Conservation (phyloP, 2,888 invertebrate species). For the Polydrusus pterygomalis region DNA sequence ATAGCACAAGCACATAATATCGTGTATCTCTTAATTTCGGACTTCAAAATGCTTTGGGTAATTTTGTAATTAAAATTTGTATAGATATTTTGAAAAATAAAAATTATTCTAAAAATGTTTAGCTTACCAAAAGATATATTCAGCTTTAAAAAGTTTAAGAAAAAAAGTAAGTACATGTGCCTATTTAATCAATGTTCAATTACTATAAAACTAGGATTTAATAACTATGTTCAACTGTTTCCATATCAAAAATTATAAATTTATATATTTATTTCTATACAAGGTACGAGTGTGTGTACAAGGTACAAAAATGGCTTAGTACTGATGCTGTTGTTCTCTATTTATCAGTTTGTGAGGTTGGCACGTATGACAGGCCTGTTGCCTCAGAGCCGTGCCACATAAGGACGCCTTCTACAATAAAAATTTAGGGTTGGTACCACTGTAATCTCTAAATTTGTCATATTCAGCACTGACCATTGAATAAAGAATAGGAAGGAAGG, state of each 20-base stretch:
- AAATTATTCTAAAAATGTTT: constrained; percentile 17
- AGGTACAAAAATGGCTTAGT: no score
- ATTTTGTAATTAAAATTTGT: background rate
- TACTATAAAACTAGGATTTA: background rate
- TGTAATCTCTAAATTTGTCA: no score
- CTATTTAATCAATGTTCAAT: constrained; percentile 27
- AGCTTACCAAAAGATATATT: constrained; percentile 25
- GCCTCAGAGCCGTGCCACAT: no score
- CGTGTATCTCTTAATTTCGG: background rate
- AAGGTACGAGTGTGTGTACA: background rate
- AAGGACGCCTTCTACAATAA: no score
- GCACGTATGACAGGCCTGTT: no score
- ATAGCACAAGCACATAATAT: no score
- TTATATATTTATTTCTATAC: background rate
- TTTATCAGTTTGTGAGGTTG: no score
- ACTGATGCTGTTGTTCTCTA: no score
- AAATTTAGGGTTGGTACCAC: no score
- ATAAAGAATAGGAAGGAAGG: no score
- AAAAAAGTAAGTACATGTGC: constrained; percentile 22
- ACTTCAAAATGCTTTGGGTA: background rate
- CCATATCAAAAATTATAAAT: constrained; percentile 12
- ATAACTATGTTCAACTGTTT: constrained; percentile 6
- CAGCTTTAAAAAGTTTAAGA: constrained; percentile 16
- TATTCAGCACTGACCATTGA: no score
- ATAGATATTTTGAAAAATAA: constrained; percentile 19